Evolutionary conservation across 2,888 invertebrate species (phyloP).

Genomic region (Tetramorium bicarinatum): DNA sequence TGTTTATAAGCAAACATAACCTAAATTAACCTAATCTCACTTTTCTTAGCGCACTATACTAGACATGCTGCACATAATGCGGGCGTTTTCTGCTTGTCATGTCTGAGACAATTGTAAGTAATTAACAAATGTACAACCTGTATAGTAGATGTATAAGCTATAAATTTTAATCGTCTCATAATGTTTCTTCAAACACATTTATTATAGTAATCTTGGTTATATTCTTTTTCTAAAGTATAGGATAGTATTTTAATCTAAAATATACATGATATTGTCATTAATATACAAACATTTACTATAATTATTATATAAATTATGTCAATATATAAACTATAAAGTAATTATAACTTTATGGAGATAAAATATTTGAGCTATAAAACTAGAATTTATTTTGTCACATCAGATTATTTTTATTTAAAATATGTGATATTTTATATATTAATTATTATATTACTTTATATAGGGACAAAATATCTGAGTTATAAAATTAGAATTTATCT

Average conservation of each 20-base stretch:
- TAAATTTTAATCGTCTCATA: background rate
- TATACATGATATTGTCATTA: no score
- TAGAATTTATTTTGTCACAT: no score
- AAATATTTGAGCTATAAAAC: no score
- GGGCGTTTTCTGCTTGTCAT: background rate
- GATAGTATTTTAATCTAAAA: background rate
- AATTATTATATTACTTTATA: background rate
- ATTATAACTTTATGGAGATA: no score
- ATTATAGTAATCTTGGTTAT: background rate
- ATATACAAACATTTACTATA: no score
- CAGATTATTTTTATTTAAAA: background rate
- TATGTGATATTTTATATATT: background rate
- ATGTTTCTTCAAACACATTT: background rate
- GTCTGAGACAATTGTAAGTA: background rate
- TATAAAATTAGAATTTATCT: background rate
- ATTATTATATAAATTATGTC: no score
- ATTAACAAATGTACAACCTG: background rate
- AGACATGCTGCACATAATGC: background rate
- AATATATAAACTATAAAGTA: no score
- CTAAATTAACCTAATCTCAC: background rate
- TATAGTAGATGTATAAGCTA: background rate
- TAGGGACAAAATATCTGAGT: background rate
- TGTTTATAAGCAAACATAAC: background rate
- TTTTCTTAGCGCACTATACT: background rate
- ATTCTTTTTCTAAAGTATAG: background rate